Percentiles rank a stretch among this genome's conserved stretches.
These are phyloP conservation scores for Phthorimaea operculella DNA, from an alignment of 1,140 invertebrate species.

Conservation along the genomic window DNA sequence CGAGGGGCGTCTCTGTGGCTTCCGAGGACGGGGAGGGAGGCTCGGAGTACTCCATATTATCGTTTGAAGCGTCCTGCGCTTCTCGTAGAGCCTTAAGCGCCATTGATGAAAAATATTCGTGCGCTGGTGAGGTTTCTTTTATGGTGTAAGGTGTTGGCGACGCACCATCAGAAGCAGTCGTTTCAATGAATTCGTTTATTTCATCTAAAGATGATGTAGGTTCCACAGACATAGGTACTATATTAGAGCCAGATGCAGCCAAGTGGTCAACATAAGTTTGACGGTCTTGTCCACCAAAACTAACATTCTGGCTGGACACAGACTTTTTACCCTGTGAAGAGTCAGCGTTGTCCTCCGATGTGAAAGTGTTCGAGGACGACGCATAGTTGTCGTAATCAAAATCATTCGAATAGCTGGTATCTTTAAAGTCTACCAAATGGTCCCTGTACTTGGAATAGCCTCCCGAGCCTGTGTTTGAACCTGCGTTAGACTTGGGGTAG, in stretches of 20 bases:
- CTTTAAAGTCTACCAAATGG: conserved; percentile 40
- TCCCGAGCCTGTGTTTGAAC: conserved; percentile 14
- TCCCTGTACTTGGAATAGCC: conserved; percentile 37
- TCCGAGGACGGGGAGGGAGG: conserved; percentile 35
- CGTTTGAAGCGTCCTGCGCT: conserved; percentile 50
- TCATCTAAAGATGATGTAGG: conserved; percentile 33
- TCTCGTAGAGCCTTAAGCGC: conserved; percentile 39
- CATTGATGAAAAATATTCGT: conserved; percentile 47
- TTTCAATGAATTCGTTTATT: conserved; percentile 35
- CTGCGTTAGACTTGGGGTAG: conserved; percentile 36
- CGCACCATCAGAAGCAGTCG: conserved; percentile 20
- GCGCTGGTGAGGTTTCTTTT: conserved; percentile 38
- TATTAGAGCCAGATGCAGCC: conserved; percentile 21
- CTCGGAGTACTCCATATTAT: conserved; percentile 53
- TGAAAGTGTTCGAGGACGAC: conserved; percentile 41
- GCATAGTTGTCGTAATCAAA: conserved; percentile 51
- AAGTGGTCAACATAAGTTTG: conserved; percentile 51
- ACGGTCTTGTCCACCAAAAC: conserved; percentile 54
- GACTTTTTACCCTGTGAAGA: conserved; percentile 39
- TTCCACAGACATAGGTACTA: conserved; percentile 20
- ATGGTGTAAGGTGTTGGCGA: conserved; percentile 31
- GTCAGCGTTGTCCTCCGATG: conserved; percentile 41
- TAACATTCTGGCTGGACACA: conserved; percentile 59
- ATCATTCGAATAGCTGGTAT: conserved; percentile 39
- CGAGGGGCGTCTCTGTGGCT: conserved; percentile 15